Percentiles rank a stretch among this genome's conserved stretches.
Evolutionary conservation across 1,140 invertebrate species (phyloP).

Genomic region (Saccostrea glomerata): DNA sequence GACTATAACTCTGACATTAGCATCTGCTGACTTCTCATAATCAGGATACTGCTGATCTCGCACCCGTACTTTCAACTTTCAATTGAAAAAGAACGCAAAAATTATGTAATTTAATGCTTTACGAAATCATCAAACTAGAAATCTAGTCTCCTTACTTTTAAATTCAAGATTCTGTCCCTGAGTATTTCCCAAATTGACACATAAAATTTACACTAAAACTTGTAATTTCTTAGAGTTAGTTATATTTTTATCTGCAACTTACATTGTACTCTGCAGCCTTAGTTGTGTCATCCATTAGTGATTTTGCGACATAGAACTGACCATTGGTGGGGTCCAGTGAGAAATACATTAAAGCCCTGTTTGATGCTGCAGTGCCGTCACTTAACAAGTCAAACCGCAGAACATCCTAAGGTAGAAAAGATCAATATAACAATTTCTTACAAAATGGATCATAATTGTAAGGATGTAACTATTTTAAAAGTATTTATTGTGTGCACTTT

Average conservation of each 20-base stretch:
- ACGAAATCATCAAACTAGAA: too few species aligned
- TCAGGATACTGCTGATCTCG: slow-evolving; percentile 50
- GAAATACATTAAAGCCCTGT: slow-evolving; percentile 57
- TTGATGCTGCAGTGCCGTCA: slow-evolving; percentile 37
- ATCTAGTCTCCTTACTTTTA: neutral
- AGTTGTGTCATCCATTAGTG: slow-evolving; percentile 46
- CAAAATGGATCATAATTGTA: neutral
- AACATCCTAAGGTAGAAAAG: slow-evolving; percentile 45
- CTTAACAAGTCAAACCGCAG: slow-evolving; percentile 52
- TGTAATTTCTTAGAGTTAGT: too few species aligned
- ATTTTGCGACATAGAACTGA: slow-evolving; percentile 45
- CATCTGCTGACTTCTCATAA: slow-evolving; percentile 83
- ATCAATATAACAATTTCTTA: slow-evolving; percentile 7
- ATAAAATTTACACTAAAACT: too few species aligned
- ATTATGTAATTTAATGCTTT: neutral
- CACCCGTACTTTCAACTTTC: slow-evolving; percentile 59
- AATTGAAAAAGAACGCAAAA: neutral
- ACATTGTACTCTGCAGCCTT: slow-evolving; percentile 46
- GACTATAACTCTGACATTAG: slow-evolving; percentile 60
- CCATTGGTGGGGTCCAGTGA: slow-evolving; percentile 58
- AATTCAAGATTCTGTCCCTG: neutral
- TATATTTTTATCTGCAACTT: neutral
- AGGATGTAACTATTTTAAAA: neutral
- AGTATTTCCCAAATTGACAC: neutral
- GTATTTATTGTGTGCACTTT: neutral